phyloP scores from a whole-genome alignment of 2,797 vertebrate species.

The Tapirus indicus region DNA sequence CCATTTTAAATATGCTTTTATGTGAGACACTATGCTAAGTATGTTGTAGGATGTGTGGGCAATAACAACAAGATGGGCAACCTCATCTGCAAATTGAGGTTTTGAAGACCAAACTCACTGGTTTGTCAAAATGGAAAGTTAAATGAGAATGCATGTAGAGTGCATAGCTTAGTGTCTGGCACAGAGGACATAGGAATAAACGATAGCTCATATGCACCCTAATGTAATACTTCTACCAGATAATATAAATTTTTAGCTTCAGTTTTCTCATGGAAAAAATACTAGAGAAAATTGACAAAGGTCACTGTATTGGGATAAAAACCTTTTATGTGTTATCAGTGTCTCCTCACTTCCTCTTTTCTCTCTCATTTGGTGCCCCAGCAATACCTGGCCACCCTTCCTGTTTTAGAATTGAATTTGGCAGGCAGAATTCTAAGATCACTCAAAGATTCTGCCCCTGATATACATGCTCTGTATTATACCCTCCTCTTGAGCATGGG shows the following conservation, averaged over 20 bases:
- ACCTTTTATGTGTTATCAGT: background rate
- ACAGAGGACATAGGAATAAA: background rate
- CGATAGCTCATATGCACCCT: background rate
- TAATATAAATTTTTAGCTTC: background rate
- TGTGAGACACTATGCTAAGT: background rate
- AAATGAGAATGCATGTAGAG: background rate
- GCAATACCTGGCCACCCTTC: background rate
- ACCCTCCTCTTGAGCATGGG: background rate
- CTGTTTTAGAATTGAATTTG: background rate
- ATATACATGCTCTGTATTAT: background rate
- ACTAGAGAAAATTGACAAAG: background rate
- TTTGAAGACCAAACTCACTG: background rate
- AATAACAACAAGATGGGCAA: background rate
- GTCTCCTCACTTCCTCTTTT: background rate
- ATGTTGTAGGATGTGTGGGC: background rate
- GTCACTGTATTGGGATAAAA: background rate
- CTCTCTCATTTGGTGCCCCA: background rate
- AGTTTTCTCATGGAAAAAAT: background rate
- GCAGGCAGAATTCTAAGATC: background rate
- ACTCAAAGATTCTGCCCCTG: background rate
- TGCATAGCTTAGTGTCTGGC: background rate
- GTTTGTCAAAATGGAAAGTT: background rate
- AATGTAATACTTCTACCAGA: background rate
- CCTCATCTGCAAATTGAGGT: background rate
- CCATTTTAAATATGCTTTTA: slow-evolving; percentile 5